These are phyloP conservation scores for Thereva unica DNA, from an alignment of 2,888 invertebrate genomes.

Conservation along the genomic window DNA sequence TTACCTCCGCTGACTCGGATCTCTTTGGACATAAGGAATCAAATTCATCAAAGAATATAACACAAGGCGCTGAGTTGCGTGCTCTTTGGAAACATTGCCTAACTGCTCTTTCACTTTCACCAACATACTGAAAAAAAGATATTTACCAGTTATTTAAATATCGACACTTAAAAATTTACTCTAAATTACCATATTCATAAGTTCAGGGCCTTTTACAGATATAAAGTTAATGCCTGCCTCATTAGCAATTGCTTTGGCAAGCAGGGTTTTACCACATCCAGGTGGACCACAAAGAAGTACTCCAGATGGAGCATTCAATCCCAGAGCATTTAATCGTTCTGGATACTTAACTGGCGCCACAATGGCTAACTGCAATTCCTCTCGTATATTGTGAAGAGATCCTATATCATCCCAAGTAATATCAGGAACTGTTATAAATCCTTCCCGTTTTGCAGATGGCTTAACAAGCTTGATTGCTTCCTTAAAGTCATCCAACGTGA, in stretches of 20 bases:
- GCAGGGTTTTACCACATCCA: conserved; percentile 92
- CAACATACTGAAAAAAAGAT: conserved; percentile 76
- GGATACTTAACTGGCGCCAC: conserved; percentile 89
- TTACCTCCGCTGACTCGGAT: conserved; percentile 65
- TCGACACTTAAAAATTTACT: conserved; percentile 2
- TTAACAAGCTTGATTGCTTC: conserved; percentile 80
- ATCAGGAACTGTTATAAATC: conserved; percentile 96
- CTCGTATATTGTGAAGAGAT: conserved; percentile 82
- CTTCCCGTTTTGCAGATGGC: conserved; percentile 94
- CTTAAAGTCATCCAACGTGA: conserved; percentile 76
- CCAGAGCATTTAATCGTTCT: conserved; percentile 76
- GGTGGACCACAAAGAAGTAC: conserved; percentile 96
- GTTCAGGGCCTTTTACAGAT: conserved; percentile 97
- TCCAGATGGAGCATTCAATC: conserved; percentile 82
- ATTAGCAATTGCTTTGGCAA: conserved; percentile 98
- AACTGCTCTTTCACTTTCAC: conserved; percentile 96
- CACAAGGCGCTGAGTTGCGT: conserved; percentile 93
- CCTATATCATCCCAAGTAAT: conserved; percentile 97
- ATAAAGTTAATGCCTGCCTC: conserved; percentile 99
- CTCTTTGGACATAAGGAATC: conserved; percentile 93
- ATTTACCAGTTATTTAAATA: neutral
- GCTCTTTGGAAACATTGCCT: conserved; percentile 95
- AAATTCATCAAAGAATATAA: conserved; percentile 98
- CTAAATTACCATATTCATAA: conserved; percentile 86
- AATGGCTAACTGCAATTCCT: conserved; percentile 88